These are phyloP conservation scores for Andinoacara biseriatus DNA, from an alignment of 2,113 vertebrate species.

Conservation along the genomic window DNA sequence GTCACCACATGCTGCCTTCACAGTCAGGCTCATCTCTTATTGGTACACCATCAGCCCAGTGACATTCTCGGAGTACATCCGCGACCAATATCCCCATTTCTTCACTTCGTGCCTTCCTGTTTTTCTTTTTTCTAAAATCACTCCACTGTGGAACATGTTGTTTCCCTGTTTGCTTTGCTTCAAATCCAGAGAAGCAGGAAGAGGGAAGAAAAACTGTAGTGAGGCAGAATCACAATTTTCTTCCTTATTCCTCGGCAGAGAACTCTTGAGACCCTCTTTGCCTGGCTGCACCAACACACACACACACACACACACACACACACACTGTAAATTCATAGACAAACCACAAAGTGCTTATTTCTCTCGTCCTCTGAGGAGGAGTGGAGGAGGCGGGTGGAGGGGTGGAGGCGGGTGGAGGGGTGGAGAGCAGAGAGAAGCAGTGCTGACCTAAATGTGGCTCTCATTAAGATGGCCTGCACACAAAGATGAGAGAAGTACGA, in stretches of 20 bases:
- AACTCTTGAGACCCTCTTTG: neutral
- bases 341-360: conserved; percentile 36
- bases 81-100: conserved; percentile 6
- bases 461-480: conserved; percentile 71
- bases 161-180: neutral
- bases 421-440: neutral
- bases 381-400: neutral
- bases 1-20: conserved; percentile 20
- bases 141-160: neutral
- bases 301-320: neutral
- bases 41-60: conserved; percentile 4
- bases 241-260: neutral
- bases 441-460: conserved; percentile 70
- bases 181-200: neutral
- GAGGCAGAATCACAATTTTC: neutral
- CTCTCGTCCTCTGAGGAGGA: conserved; percentile 10
- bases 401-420: neutral
- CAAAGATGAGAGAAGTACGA: conserved; percentile 9
- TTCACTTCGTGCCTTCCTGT: neutral
- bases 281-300: neutral
- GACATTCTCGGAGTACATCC: conserved; percentile 24
- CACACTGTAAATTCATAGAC: conserved; percentile 31
- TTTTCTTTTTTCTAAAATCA: neutral
- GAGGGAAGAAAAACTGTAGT: neutral
- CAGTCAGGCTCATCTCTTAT: conserved; percentile 33